Evolutionary conservation across 2,888 invertebrate species (phyloP), one percentile per base, ranked within the genome.

Genomic region (Anoplius nigerrimus): DNA sequence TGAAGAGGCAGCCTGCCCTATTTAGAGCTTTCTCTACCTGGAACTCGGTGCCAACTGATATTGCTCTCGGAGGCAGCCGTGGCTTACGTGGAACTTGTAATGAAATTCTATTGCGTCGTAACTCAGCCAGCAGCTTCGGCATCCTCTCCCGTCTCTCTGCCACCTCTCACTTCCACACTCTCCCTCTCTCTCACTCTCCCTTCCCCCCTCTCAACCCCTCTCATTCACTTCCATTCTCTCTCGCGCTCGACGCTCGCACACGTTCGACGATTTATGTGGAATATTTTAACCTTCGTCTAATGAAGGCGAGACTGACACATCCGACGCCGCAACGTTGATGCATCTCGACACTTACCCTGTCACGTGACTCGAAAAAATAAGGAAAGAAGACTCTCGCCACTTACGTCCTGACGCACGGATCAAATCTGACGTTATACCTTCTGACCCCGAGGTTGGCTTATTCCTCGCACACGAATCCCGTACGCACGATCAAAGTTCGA

Each of bases 91-190:
- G 48, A 66, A 76, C 71, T 74, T 70, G 67, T 68, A 74, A 74
- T 72, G 74, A 74, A 76, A 76, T 76, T 76, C 76, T 67, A 71
- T 71, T 68, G 68, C 70, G 46, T 52, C 22, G 51, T 59, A 69
- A 64, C 56, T 64, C 51, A 18, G 22, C 42, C 22, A 27, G 43
- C 24, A 60, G 21, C 13, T n/a, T 43, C 42, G 18, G 34, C 34
- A 34, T 34, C 34, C 34, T 34, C 34, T 63, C 67, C 56, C 24
- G 16, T 27, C 62, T 57, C 57, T 51, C 69, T 3, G 48, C 5
- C 5, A 59, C n/a, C 61, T 45, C 18, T 51, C 45, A 18, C 22
- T 21, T 67, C 60, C 67, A 20, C 16, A 63, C 62, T 62, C 64
- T 43, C 58, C 11, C 34, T 46, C 24, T 43, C 24, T 64, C 43